These are phyloP conservation scores for Mustela lutreola DNA, from an alignment of 2,113 vertebrate species.

Conservation along the genomic window DNA sequence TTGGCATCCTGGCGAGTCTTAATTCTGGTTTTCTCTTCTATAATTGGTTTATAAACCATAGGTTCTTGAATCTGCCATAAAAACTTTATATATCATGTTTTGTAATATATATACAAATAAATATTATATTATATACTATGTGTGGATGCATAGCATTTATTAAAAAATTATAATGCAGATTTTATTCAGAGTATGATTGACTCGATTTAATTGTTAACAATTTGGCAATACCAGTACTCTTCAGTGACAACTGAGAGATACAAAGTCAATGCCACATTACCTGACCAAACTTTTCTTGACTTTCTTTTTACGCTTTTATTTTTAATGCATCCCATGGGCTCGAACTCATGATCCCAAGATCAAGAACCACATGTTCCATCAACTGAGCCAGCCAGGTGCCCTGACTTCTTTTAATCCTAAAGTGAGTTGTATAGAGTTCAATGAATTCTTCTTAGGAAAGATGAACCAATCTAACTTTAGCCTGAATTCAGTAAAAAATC, in stretches of 20 bases:
- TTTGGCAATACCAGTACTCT: neutral
- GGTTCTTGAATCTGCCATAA: neutral
- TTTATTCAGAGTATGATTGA: neutral
- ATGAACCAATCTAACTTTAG: neutral
- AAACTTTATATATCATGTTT: neutral
- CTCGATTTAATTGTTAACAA: neutral
- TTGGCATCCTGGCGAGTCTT: neutral
- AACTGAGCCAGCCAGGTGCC: neutral
- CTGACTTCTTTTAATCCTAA: neutral
- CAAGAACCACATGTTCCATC: neutral
- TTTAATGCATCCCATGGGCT: neutral
- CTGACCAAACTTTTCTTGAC: neutral
- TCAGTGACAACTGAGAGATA: neutral
- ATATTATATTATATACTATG: neutral
- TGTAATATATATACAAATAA: neutral
- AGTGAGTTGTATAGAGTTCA: neutral
- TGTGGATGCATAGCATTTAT: neutral
- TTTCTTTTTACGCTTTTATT: neutral
- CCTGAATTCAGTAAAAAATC: neutral
- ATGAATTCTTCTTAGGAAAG: neutral
- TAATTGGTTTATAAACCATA: neutral
- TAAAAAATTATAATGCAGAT: neutral
- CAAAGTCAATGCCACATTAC: neutral
- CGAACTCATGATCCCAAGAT: neutral
- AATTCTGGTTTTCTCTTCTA: constrained; percentile 1